A percentile compares a stretch with the other conserved stretches of the same genome.
Evolutionary conservation across 2,797 vertebrate species (phyloP).

Genomic region (Oryzias sinensis): DNA sequence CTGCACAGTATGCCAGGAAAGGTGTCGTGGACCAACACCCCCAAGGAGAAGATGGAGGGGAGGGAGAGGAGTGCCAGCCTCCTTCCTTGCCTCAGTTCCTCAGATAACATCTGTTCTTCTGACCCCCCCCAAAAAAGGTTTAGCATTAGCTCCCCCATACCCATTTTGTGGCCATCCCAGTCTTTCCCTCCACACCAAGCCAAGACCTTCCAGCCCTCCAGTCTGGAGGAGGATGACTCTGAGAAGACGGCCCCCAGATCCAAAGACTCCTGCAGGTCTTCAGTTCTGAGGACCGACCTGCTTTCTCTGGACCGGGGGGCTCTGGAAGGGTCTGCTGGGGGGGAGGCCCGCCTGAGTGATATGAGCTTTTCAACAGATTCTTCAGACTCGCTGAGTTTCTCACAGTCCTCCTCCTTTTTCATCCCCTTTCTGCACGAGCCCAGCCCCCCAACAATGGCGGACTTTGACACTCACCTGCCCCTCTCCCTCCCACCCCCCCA

Average conservation of each 20-base stretch:
- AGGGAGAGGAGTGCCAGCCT: constrained; percentile 67
- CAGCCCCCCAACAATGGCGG: constrained; percentile 60
- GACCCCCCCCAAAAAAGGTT: constrained; percentile 67
- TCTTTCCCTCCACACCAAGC: constrained; percentile 76
- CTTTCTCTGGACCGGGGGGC: constrained; percentile 1
- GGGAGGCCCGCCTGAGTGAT: constrained; percentile 85
- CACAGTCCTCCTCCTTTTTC: constrained; percentile 71
- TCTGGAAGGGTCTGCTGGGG: constrained; percentile 55
- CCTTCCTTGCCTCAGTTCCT: constrained; percentile 58
- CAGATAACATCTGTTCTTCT: constrained; percentile 56
- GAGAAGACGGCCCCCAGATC: constrained; percentile 57
- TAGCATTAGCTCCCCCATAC: constrained; percentile 76
- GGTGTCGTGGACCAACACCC: constrained; percentile 54
- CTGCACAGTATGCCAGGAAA: constrained; percentile 81
- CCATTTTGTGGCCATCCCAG: constrained; percentile 74
- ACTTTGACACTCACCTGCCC: constrained; percentile 74
- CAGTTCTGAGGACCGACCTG: neutral
- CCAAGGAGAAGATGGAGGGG: constrained; percentile 50
- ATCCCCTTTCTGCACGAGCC: constrained; percentile 63
- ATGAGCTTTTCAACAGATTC: constrained; percentile 91
- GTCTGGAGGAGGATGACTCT: constrained; percentile 66
- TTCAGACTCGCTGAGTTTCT: constrained; percentile 87
- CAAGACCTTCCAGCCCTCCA: constrained; percentile 38
- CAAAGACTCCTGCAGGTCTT: constrained; percentile 30
- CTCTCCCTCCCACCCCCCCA: constrained; percentile 59